These are phyloP conservation scores for Eurypyga helias DNA, from an alignment of 2,113 vertebrate genomes.

Conservation along the genomic window DNA sequence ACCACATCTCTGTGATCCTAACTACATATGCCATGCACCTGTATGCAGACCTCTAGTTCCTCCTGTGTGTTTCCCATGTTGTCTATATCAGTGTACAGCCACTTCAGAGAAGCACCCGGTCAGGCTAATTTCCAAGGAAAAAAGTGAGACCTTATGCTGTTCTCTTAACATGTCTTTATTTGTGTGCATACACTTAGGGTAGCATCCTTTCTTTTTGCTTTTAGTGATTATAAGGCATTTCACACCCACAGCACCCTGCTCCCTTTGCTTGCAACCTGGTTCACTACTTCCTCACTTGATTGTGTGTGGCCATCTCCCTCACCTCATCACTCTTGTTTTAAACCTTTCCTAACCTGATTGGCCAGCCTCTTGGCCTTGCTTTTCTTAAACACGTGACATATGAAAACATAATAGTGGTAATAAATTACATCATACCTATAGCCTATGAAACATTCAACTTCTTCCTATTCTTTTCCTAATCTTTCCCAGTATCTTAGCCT, in stretches of 20 bases:
- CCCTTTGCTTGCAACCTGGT: neutral
- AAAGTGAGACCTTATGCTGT: fast-evolving
- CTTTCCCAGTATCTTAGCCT: neutral
- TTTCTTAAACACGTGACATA: neutral
- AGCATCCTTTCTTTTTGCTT: neutral
- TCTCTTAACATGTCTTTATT: neutral
- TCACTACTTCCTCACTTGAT: neutral
- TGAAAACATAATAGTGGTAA: neutral
- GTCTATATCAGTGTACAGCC: neutral
- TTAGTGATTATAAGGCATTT: neutral
- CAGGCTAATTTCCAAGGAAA: neutral
- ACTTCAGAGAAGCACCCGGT: neutral
- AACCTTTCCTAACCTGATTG: neutral
- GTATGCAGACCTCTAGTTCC: neutral
- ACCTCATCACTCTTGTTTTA: fast-evolving
- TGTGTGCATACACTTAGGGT: neutral
- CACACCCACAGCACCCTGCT: neutral
- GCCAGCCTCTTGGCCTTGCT: neutral
- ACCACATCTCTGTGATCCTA: neutral
- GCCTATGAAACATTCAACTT: neutral
- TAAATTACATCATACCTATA: neutral
- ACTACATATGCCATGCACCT: neutral
- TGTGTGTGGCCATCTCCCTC: neutral
- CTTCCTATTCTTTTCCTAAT: neutral
- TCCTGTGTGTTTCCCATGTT: neutral